A percentile compares a stretch with the other conserved stretches of the same genome.
phyloP scores from a whole-genome alignment of 2,797 vertebrate genomes.

The Percopsis omiscomaycus region DNA sequence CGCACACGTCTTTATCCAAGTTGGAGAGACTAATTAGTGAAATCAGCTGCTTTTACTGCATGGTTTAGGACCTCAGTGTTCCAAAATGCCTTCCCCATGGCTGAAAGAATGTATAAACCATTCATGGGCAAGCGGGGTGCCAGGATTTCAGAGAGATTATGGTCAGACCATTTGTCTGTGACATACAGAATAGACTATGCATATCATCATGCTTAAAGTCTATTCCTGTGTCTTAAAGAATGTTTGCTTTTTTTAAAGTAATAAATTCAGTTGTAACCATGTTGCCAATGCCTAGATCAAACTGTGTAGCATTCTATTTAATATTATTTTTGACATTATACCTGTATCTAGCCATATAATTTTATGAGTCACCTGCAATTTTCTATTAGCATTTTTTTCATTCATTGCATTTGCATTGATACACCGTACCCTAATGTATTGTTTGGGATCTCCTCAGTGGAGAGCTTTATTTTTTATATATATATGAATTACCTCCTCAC shows the following conservation, averaged over 20 bases:
- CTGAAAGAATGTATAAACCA: slow-evolving; percentile 30
- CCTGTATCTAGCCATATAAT: no score
- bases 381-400: no score
- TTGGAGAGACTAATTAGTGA: no score
- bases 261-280: neutral
- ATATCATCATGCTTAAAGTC: slow-evolving; percentile 2
- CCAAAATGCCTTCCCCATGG: slow-evolving; percentile 1
- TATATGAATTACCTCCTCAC: no score
- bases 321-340: neutral
- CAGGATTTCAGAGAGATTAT: neutral
- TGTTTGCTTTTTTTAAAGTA: slow-evolving; percentile 26
- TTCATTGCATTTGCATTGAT: no score
- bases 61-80: neutral
- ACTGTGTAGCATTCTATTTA: neutral
- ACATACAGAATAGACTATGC: neutral
- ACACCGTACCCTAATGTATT: no score
- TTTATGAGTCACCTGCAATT: no score
- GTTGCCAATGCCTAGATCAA: slow-evolving; percentile 27
- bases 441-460: no score
- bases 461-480: no score
- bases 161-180: slow-evolving; percentile 4
- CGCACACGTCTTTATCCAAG: no score
- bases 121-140: neutral
- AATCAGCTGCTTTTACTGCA: no score
- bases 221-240: slow-evolving; percentile 34